These are phyloP conservation scores for Scytalopus superciliaris DNA, from an alignment of 2,113 vertebrate genomes.

Conservation along the genomic window DNA sequence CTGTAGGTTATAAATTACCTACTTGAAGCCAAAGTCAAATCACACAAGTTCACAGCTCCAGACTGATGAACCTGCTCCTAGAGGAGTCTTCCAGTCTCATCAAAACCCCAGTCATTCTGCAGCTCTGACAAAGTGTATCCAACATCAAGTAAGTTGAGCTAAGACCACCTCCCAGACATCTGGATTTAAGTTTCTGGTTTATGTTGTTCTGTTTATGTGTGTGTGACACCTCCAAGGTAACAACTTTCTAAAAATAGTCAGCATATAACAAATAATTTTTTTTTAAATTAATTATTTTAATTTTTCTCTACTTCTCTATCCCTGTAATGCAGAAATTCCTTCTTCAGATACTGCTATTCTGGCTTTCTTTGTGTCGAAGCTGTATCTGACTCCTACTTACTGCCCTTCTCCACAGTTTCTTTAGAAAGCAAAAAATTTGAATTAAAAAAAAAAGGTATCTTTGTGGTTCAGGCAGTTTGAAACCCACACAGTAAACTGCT, in stretches of 20 bases:
- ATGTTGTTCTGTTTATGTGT: not conserved
- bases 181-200: not conserved
- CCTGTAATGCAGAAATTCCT: not conserved
- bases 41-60: not conserved
- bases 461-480: not conserved
- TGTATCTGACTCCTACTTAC: not conserved
- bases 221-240: not conserved
- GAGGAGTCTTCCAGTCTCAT: not conserved
- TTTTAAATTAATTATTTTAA: too few species aligned
- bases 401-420: not conserved
- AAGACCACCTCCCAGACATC: not conserved
- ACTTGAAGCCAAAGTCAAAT: not conserved
- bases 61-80: not conserved
- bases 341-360: not conserved
- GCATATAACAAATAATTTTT: not conserved
- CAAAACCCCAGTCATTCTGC: not conserved
- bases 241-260: not conserved
- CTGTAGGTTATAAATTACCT: not conserved
- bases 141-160: accelerated
- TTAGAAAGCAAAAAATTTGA: not conserved
- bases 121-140: not conserved
- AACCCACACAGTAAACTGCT: not conserved
- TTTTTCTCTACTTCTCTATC: not conserved
- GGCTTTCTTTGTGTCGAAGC: not conserved
- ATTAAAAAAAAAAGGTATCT: not conserved